Evolutionary conservation across 2,797 vertebrate species (phyloP), one percentile per base, ranked within the genome.

Genomic region (Miichthys miiuy): DNA sequence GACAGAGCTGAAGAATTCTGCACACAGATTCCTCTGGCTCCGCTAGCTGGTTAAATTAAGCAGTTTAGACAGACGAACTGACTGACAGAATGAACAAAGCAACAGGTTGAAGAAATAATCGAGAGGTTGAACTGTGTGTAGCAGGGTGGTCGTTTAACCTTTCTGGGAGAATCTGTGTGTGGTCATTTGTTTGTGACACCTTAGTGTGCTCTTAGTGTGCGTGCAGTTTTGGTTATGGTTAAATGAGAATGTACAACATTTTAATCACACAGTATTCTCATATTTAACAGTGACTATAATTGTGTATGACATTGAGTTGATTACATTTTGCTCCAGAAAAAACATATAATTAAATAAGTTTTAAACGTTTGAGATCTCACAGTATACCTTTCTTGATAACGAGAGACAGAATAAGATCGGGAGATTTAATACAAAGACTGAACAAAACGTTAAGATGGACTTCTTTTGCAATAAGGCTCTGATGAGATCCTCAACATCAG

Each of bases 51-150:
- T 82, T 88, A 83, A 79, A 83, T 74, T 68, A 82, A 72, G 85
- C 68, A 41, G 79, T 71, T 68, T 42, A 47, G 50, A 72, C 11
- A 21, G 72, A 83, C 25, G 3, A 41, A 62, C 27, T 0, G 74
- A 38, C 75, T 63, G 88, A 84, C 42, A 71, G 81, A 78, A 41
- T 4, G 66, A 68, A 77, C 76, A 72, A 87, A 89, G 83, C 80
- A 87, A 88, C 85, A 87, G 87, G 88, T 79, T 86, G 76, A 81
- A 63, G 79, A 87, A 89, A 88, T 82, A 81, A 84, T 67, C 14
- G 54, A 13, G 38, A 72, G 61, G 60, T 34, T 50, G 21, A 25
- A 65, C 17, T 2, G 65, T 41, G 57, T 38, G 77, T 30, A 48
- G n/a, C 41, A 10, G n/a, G 6, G 27, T 23, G 63, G 18, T 50